These are phyloP conservation scores for Zygothrica quintamaculata DNA, from an alignment of 2,888 invertebrate species.

Conservation along the genomic window DNA sequence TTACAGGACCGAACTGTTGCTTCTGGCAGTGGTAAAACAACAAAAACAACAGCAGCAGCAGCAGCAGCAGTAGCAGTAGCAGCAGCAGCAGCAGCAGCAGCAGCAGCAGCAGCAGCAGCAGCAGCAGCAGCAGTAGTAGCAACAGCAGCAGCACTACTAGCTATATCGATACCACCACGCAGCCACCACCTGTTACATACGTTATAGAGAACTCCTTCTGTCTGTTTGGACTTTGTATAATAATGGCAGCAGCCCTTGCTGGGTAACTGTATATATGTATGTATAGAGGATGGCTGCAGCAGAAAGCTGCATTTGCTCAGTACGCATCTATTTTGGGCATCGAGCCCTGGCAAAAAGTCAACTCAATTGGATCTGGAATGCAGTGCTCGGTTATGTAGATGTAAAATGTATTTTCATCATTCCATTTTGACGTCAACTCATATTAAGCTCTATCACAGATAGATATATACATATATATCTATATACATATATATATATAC, in stretches of 20 bases:
- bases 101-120: conserved; percentile 5
- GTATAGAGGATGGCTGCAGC: conserved; percentile 8
- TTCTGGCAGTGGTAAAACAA: no score
- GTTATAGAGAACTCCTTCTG: not conserved
- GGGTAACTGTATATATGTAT: no score
- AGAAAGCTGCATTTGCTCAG: conserved; percentile 33
- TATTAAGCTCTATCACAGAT: conserved; percentile 5
- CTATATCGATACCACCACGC: not conserved
- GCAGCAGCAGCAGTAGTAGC: not conserved
- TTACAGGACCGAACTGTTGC: conserved; percentile 48
- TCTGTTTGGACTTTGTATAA: no score
- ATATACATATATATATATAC: no score
- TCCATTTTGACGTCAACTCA: conserved; percentile 50
- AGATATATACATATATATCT: no score
- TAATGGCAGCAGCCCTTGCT: no score
- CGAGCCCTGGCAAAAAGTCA: conserved; percentile 26
- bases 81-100: conserved; percentile 3
- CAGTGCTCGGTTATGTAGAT: conserved; percentile 1
- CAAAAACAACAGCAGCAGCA: no score
- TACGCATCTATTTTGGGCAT: conserved; percentile 46
- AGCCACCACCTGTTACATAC: conserved; percentile 50
- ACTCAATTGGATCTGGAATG: conserved; percentile 17
- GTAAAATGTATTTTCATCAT: conserved; percentile 20
- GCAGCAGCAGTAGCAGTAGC: conserved; percentile 3
- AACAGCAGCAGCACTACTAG: not conserved